Evolutionary conservation across 2,888 invertebrate species (phyloP), one percentile per base, ranked within the genome.

Genomic region (Caenorhabditis angaria): DNA sequence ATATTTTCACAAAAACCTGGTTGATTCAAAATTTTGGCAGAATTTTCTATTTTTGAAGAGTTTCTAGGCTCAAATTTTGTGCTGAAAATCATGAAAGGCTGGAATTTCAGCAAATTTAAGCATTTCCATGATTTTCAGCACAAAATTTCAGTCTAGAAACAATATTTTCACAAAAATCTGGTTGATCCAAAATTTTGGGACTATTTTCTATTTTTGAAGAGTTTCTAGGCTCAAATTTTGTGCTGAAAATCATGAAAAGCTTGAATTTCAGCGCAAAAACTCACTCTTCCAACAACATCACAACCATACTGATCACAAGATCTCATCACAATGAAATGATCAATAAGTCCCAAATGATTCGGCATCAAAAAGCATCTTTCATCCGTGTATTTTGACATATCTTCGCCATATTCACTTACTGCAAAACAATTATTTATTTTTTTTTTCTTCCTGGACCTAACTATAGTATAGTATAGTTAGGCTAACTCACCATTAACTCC

Each of bases 311-410:
- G 25, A 50, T 65, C 61, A 25, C 59, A 58, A 32, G 70, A 77
- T 50, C 65, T 71, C 83, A 83, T 83, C 41, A 83, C 59, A 41
- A 77, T 70, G 64, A 82, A 83, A 55, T 83, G 83, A 65, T 83
- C 83, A 25, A 81, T 63, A 4, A 83, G 68, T 1, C 77, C 80
- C 12, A 83, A 63, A 58, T 83, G 83, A 41, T 83, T 83, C 41
- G 77, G 58, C 14, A 62, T 50, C 12, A 60, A 59, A 35, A 70
- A 35, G 1, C 55, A 56, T 8, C 27, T 27, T 20, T 32, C 22
- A 32, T 56, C 55, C 18, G 5, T 14, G 5, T 47, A 12, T 22
- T 51, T 47, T 4, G 57, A 20, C 12, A 81, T 69, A 63, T 81
- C 77, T 24, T 81, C 80, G 10, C 81, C 81, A 32, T 72, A 80